Percentiles rank a stretch among this genome's conserved stretches.
Evolutionary conservation across 2,113 vertebrate species (phyloP).

Genomic region (Limanda limanda): DNA sequence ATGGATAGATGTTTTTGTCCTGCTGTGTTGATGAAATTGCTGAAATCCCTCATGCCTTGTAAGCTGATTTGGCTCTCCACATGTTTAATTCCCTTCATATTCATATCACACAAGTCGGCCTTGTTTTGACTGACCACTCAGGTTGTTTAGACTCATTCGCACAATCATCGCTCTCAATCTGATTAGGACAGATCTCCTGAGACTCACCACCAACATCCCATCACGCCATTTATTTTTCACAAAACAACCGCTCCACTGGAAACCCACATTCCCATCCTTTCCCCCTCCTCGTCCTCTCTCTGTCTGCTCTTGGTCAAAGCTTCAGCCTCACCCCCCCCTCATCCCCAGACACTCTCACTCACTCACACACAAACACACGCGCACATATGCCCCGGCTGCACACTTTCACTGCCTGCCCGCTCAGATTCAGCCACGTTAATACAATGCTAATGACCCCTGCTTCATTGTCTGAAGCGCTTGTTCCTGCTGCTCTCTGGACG

Average conservation of each 20-base stretch:
- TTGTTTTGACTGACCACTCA: slow-evolving; percentile 48
- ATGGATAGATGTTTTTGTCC: neutral
- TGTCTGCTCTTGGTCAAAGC: slow-evolving; percentile 68
- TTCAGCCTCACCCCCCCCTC: slow-evolving; percentile 43
- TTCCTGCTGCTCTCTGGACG: slow-evolving; percentile 56
- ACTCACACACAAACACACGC: slow-evolving; percentile 40
- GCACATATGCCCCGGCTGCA: slow-evolving; percentile 58
- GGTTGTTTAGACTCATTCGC: slow-evolving; percentile 52
- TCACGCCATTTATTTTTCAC: slow-evolving; percentile 47
- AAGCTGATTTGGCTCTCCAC: slow-evolving; percentile 57
- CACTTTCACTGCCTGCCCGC: slow-evolving; percentile 72
- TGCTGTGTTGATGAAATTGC: neutral
- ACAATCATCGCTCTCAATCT: slow-evolving; percentile 13
- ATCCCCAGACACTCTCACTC: slow-evolving; percentile 68
- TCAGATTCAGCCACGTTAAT: slow-evolving; percentile 74
- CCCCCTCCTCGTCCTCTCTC: slow-evolving; percentile 29
- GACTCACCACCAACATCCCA: slow-evolving; percentile 35
- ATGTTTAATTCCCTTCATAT: slow-evolving; percentile 57
- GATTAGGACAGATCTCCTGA: slow-evolving; percentile 29
- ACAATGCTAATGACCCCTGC: slow-evolving; percentile 79
- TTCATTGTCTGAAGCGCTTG: slow-evolving; percentile 72
- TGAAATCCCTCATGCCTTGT: slow-evolving; percentile 42
- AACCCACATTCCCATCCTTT: slow-evolving; percentile 58
- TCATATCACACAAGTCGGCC: slow-evolving; percentile 40
- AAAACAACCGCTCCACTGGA: slow-evolving; percentile 40